These are phyloP conservation scores for Pecten maximus DNA, from an alignment of 2,888 invertebrate genomes.

Conservation along the genomic window DNA sequence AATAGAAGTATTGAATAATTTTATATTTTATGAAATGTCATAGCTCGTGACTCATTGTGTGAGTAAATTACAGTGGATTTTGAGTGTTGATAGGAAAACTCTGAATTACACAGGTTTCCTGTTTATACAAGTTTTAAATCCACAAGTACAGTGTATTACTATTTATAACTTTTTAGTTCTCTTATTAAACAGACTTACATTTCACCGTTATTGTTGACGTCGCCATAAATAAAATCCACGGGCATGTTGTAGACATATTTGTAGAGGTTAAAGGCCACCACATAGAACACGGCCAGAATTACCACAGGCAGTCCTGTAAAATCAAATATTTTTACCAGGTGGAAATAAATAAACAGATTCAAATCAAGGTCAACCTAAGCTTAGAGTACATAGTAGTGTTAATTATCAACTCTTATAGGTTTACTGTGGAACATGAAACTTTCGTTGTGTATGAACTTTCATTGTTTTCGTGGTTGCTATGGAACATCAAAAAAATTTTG, in stretches of 20 bases:
- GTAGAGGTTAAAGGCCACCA: conserved; percentile 76
- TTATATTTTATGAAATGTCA: too few relatives aligned
- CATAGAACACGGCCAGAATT: conserved; percentile 76
- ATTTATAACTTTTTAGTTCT: neutral
- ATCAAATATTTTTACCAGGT: conserved; percentile 28
- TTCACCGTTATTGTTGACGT: conserved; percentile 78
- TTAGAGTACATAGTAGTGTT: too few relatives aligned
- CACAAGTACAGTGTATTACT: neutral
- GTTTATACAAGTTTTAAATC: too few relatives aligned
- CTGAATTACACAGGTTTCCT: neutral
- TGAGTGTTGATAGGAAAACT: too few relatives aligned
- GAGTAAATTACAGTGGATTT: too few relatives aligned
- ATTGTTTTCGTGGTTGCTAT: too few relatives aligned
- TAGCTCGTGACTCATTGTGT: too few relatives aligned
- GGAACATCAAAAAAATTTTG: too few relatives aligned
- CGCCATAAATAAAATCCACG: conserved; percentile 78
- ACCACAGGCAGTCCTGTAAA: conserved; percentile 77
- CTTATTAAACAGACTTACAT: conserved; percentile 72
- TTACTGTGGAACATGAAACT: too few relatives aligned
- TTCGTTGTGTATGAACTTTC: too few relatives aligned
- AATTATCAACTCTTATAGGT: too few relatives aligned
- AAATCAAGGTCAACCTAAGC: neutral
- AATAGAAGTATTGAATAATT: too few relatives aligned
- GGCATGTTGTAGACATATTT: conserved; percentile 73
- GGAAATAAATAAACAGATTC: neutral